These are phyloP conservation scores for Oreotrochilus melanogaster DNA, from an alignment of 2,113 vertebrate genomes.

Conservation along the genomic window DNA sequence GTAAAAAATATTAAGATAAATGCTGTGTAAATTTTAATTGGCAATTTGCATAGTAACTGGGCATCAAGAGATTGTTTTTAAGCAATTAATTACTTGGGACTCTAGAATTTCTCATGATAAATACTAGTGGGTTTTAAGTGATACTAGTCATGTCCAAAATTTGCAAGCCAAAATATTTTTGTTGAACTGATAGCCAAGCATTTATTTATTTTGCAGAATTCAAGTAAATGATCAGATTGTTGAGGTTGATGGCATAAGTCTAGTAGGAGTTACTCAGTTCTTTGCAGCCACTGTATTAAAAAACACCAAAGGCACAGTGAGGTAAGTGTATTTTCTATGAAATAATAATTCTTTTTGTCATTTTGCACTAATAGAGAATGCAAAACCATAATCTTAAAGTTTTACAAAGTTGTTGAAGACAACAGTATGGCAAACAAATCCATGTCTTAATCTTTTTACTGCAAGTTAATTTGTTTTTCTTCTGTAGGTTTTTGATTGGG, in stretches of 20 bases:
- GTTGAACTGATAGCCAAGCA: background rate
- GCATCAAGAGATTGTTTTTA: background rate
- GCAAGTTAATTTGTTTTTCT: background rate
- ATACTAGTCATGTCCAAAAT: background rate
- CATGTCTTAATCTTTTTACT: background rate
- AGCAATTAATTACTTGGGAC: background rate
- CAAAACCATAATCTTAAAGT: background rate
- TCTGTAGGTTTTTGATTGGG: slow-evolving; percentile 88
- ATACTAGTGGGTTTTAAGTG: background rate
- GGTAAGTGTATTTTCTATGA: slow-evolving; percentile 75
- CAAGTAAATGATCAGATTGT: slow-evolving; percentile 95
- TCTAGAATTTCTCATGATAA: background rate
- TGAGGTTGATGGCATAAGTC: slow-evolving; percentile 90
- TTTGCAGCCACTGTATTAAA: slow-evolving; percentile 93
- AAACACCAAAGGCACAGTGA: slow-evolving; percentile 92
- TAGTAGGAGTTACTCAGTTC: slow-evolving; percentile 92
- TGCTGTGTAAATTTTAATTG: background rate
- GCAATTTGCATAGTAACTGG: background rate
- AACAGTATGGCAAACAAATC: background rate
- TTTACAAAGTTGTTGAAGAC: background rate
- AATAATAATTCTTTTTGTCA: background rate
- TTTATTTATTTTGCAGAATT: slow-evolving; percentile 80
- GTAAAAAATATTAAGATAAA: background rate
- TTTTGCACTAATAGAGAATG: background rate
- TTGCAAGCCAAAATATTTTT: background rate